Conservation (phyloP, 2,113 vertebrate species). For the Epinephelus cyanopodus region DNA sequence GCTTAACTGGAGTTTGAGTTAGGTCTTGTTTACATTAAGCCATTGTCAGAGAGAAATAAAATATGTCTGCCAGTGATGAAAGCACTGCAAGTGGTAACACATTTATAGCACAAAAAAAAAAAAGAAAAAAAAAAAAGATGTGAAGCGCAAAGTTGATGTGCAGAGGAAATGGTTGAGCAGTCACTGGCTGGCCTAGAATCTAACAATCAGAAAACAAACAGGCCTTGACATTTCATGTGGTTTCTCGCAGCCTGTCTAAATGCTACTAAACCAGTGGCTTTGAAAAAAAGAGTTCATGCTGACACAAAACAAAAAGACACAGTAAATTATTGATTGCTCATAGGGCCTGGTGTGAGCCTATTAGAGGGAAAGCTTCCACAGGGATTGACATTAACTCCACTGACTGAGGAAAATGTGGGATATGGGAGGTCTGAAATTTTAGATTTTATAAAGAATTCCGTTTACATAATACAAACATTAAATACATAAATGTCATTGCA, state of each 20-base stretch:
- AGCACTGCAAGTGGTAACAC: constrained; percentile 17
- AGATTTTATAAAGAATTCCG: neutral
- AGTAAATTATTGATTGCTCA: constrained; percentile 43
- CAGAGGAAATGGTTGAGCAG: constrained; percentile 48
- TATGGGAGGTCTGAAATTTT: neutral
- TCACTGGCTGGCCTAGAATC: constrained; percentile 8
- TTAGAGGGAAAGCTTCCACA: constrained; percentile 6
- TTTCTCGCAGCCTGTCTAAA: constrained; percentile 39
- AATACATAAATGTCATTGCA: neutral
- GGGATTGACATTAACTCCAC: constrained; percentile 6
- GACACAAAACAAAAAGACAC: constrained; percentile 45
- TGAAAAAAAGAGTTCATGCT: constrained; percentile 28
- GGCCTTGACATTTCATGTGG: constrained; percentile 60
- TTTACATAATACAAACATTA: neutral
- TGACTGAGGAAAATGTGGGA: neutral
- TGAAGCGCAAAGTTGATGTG: constrained; percentile 2
- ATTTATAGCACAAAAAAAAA: constrained; percentile 11
- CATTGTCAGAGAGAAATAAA: neutral
- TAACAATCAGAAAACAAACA: constrained; percentile 39
- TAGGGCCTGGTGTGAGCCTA: constrained; percentile 19
- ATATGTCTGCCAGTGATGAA: neutral
- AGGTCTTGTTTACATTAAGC: constrained; percentile 6
- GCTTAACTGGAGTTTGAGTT: constrained; percentile 29
- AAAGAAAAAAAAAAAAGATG: neutral
- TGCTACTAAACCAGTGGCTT: constrained; percentile 16